Evolutionary conservation across 1,140 invertebrate species (phyloP), one percentile per base, ranked within the genome.

Genomic region (Pseudomyrmex pallidus): DNA sequence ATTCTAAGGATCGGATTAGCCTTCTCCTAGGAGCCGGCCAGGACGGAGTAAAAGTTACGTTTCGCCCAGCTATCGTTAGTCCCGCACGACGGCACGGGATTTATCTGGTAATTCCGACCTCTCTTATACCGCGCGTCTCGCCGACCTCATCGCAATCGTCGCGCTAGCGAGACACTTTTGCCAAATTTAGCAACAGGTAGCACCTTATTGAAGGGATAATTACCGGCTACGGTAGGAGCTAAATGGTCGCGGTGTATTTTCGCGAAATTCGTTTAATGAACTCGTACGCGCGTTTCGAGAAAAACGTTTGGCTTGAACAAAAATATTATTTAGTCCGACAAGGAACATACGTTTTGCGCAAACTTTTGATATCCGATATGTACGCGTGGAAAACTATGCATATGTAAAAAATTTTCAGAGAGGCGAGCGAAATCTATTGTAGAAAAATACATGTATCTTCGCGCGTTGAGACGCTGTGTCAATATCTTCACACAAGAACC

Each of bases 151-250:
- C 66, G 76, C 61, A 80, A 72, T 68, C 66, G 59, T 63, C 61
- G 35, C 44, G 35, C 44, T 72, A 72, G 35, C 22, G 46, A 80
- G n/a, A 59, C 66, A 80, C 76, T 80, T 80, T 80, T 80, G 76
- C 66, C 66, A 80, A 80, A 80, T 80, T 80, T 80, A 80, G 76
- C 76, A 80, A 80, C 76, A 80, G 76, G 76, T 80, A 80, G 76
- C n/a, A 59, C 8, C 66, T 80, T 80, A 80, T 80, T 80, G 76
- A 80, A 12, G 66, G 3, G 22, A 70, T 80, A 80, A 80, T 80
- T 80, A 80, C 12, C 44, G 59, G 22, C 17, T 48, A 8, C 54
- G 25, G 3, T 59, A 20, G 56, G 22, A 78, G 5, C 48, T n/a
- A 78, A 59, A 78, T 10, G 15, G 12, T 46, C 22, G 22, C 20